phyloP scores from a whole-genome alignment of 1,140 invertebrate species.

The Drosophila obscura region DNA sequence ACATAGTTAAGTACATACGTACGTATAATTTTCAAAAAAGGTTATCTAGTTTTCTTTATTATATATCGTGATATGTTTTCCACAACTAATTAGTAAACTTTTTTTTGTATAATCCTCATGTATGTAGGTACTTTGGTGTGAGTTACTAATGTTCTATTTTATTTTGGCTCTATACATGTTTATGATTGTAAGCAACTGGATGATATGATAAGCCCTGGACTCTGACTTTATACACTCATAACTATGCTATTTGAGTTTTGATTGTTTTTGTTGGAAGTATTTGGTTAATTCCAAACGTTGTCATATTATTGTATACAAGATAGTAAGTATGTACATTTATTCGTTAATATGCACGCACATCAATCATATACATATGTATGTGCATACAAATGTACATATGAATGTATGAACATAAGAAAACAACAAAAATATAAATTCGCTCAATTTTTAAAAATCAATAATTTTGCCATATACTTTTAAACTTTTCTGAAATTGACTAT shows the following conservation, averaged over 20 bases:
- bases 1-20: neutral
- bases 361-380: no score
- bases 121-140: conserved; percentile 12
- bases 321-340: conserved; percentile 10
- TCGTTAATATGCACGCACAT: neutral
- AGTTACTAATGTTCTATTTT: neutral
- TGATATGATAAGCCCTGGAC: conserved; percentile 1
- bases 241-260: conserved; percentile 31
- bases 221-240: neutral
- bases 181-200: conserved; percentile 1
- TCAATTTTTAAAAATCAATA: no score
- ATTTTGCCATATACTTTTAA: no score
- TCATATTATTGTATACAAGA: neutral
- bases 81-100: conserved; percentile 13
- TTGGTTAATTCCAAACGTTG: conserved; percentile 27
- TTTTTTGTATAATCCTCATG: conserved; percentile 1
- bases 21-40: neutral
- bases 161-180: conserved; percentile 5
- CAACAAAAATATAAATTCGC: no score
- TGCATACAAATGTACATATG: no score
- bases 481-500: no score
- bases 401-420: no score
- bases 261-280: conserved; percentile 65
- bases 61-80: conserved; percentile 19
- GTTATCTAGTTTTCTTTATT: conserved; percentile 3